Percentiles rank a stretch among this genome's conserved stretches.
These are phyloP conservation scores for Calliphora vicina DNA, from an alignment of 1,140 invertebrate species.

Conservation along the genomic window DNA sequence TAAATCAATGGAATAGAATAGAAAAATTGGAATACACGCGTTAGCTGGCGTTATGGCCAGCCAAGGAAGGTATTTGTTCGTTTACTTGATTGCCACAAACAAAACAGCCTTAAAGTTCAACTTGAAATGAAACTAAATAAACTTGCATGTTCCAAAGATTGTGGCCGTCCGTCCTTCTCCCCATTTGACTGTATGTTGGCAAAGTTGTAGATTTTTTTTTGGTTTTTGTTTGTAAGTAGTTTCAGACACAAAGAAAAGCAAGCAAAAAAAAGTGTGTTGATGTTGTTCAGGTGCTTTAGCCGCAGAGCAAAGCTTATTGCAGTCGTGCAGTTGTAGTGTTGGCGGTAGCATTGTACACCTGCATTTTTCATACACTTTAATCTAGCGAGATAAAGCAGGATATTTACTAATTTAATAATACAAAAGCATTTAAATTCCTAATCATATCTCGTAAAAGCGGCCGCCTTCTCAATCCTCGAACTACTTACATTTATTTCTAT, in stretches of 20 bases:
- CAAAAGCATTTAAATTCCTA: conserved; percentile 64
- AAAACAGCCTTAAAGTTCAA: background rate
- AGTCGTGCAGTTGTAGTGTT: background rate
- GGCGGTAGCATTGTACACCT: conserved; percentile 40
- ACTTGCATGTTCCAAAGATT: background rate
- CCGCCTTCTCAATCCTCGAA: conserved; percentile 40
- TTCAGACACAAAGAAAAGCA: too few relatives aligned
- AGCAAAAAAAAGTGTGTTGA: too few relatives aligned
- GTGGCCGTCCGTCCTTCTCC: too few relatives aligned
- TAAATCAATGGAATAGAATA: background rate
- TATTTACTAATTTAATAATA: conserved; percentile 64
- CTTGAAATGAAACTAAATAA: background rate
- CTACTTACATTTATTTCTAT: background rate
- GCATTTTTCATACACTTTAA: conserved; percentile 43
- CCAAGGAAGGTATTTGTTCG: background rate
- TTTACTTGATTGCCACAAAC: background rate
- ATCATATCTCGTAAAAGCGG: conserved; percentile 60
- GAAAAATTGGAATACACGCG: background rate
- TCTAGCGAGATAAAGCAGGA: conserved; percentile 48
- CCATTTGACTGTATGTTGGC: too few relatives aligned
- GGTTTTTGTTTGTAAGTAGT: too few relatives aligned
- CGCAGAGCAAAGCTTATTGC: too few relatives aligned
- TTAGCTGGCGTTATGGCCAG: background rate
- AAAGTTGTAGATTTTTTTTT: too few relatives aligned
- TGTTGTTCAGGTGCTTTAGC: too few relatives aligned